Percentiles rank a stretch among this genome's conserved stretches.
Evolutionary conservation across 2,113 vertebrate species (phyloP).

Genomic region (Elachura formosa): DNA sequence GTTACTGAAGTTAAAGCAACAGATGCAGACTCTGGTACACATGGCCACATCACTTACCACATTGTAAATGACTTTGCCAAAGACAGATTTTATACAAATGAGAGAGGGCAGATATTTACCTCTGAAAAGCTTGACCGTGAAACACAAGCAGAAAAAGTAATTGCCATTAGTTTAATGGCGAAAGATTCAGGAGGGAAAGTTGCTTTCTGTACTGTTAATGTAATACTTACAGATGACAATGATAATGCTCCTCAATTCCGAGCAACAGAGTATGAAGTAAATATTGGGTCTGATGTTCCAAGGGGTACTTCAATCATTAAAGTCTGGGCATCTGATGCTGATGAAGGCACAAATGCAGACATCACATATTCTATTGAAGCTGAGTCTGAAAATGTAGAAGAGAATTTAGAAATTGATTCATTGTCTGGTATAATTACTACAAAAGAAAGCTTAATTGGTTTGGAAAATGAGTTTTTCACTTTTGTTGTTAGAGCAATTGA

Average conservation of each 20-base stretch:
- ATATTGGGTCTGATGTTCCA: constrained; percentile 80
- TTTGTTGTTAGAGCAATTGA: constrained; percentile 92
- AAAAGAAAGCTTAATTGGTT: constrained; percentile 93
- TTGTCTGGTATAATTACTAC: constrained; percentile 86
- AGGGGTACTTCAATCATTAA: constrained; percentile 85
- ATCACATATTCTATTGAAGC: constrained; percentile 86
- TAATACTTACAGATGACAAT: constrained; percentile 95
- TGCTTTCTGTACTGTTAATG: constrained; percentile 89
- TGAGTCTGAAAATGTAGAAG: constrained; percentile 84
- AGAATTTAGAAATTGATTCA: constrained; percentile 91
- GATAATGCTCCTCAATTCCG: constrained; percentile 93
- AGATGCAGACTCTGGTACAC: constrained; percentile 85
- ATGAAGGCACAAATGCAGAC: constrained; percentile 96
- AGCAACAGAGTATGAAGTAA: constrained; percentile 85
- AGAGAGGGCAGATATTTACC: constrained; percentile 87
- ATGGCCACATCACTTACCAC: constrained; percentile 83
- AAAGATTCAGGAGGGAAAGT: constrained; percentile 93
- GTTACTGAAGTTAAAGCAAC: constrained; percentile 83
- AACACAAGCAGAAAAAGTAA: constrained; percentile 86
- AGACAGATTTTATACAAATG: constrained; percentile 87
- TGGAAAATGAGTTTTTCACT: constrained; percentile 88
- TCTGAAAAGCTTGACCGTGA: constrained; percentile 90
- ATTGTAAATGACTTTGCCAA: constrained; percentile 93
- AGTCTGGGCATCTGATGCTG: constrained; percentile 88
- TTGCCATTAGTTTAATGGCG: constrained; percentile 87